Conservation (phyloP, 2,797 vertebrate species). For the Gobionotothen gibberifrons region DNA sequence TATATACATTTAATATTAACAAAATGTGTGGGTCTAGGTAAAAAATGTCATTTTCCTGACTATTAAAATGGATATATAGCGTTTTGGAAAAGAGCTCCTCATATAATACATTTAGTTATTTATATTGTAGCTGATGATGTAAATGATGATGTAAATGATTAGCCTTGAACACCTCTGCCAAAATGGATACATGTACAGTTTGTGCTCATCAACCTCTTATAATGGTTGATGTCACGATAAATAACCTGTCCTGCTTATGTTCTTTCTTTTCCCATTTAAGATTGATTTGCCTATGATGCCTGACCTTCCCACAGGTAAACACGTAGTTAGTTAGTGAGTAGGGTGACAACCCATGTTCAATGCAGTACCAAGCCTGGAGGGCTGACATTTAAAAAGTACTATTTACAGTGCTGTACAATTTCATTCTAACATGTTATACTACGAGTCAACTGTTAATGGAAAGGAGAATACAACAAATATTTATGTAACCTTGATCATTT, state of each 20-base stretch:
- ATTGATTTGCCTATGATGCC: conserved; percentile 41
- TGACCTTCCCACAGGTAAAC: conserved; percentile 69
- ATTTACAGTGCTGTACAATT: conserved; percentile 47
- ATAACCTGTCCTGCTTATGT: conserved; percentile 26
- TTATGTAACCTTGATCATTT: background rate
- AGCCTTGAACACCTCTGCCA: background rate
- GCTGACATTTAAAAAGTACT: conserved; percentile 65
- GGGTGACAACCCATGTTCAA: conserved; percentile 37
- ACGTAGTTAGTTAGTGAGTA: background rate
- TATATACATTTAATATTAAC: too few species aligned
- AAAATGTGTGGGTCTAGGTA: too few species aligned
- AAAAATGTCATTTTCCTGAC: too few species aligned
- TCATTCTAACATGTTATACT: conserved; percentile 39
- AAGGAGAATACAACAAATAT: conserved; percentile 20
- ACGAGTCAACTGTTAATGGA: conserved; percentile 25
- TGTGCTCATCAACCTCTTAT: conserved; percentile 26
- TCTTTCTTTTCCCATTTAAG: conserved; percentile 58
- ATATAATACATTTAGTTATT: background rate
- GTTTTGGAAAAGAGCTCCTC: too few species aligned
- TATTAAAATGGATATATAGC: too few species aligned
- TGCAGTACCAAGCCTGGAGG: conserved; percentile 38
- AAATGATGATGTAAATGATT: too few species aligned
- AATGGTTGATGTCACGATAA: conserved; percentile 33
- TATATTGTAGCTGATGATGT: background rate
- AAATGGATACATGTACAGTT: conserved; percentile 10